Base-by-base conservation (phyloP, 2,888 invertebrate genomes). In the Amphipoea oculea region DNA sequence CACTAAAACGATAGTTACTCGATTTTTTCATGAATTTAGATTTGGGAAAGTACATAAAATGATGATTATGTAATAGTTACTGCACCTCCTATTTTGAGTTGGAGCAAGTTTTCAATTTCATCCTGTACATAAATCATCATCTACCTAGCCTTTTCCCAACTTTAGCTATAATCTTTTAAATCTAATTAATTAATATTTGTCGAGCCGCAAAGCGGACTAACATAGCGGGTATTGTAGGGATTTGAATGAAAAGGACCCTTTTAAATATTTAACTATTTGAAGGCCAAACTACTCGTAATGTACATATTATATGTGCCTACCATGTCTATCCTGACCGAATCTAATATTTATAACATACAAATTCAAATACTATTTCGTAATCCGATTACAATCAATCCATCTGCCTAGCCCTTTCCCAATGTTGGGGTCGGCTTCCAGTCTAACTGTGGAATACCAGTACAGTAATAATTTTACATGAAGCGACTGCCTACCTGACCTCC, bases 181-280 rank as follows among this genome's bases (percentile, higher is more conserved):
- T 42, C 23, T 23, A 42, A 48, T 75, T n/a, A 48, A 76, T 76
- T 60, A 36, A 20, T 76, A 48, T 48, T 48, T 48, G 5, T n/a
- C 17, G 60, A 40, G 1, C 7, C 45, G 17, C 20, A 40, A n/a
- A 60, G 4, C 4, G 3, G 11, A n/a, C 17, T 48, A 69, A 40
- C 71, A n/a, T 12, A 51, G n/a, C 2, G 2, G 29, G 29, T 3
- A 29, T 7, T 40, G 7, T 45, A 42, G 9, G 14, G 23, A 69
- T 78, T 51, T n/a, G 1, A 79, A 78, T 14, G 5, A n/a, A n/a
- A 66, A n/a, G 51, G 14, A 79, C 63, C 54, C 20, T 17, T 65
- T 73, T 48, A 45, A 79, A 82, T 79, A 79, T 65, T 82, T 29
- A 69, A n/a, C n/a, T 48, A 17, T 81, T 36, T 54, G 6, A 45